Evolutionary conservation across 2,888 invertebrate species (phyloP).

Genomic region (Epistrophe grossulariae): DNA sequence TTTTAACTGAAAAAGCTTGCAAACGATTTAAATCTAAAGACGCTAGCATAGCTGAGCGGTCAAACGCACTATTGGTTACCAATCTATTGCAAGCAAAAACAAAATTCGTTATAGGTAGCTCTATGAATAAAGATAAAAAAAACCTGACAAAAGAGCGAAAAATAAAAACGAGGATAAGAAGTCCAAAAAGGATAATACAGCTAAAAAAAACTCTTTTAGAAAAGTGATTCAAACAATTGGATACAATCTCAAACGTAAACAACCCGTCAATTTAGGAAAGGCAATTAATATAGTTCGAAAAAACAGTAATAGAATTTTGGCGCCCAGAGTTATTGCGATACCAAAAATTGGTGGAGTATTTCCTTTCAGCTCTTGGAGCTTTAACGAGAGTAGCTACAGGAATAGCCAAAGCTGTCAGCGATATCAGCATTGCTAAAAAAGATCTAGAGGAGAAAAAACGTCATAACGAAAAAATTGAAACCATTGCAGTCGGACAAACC

Average conservation of each 20-base stretch:
- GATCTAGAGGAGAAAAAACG: not conserved
- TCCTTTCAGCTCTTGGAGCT: too few relatives aligned
- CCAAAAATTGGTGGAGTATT: too few relatives aligned
- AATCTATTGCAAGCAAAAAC: not conserved
- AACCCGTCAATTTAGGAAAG: not conserved
- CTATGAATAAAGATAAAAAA: not conserved
- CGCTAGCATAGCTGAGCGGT: not conserved
- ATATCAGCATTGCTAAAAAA: not conserved
- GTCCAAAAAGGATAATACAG: too few relatives aligned
- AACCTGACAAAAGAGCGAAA: not conserved
- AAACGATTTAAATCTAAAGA: not conserved
- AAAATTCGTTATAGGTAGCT: not conserved
- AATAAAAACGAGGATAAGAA: not conserved
- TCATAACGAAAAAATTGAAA: not conserved
- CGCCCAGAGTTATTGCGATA: too few relatives aligned
- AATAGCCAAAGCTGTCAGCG: not conserved
- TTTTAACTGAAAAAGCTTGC: conserved; percentile 1
- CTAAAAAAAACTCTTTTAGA: too few relatives aligned
- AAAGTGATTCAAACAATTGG: too few relatives aligned
- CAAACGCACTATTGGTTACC: not conserved
- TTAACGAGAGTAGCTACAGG: too few relatives aligned
- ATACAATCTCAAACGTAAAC: too few relatives aligned
- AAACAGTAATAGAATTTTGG: not conserved
- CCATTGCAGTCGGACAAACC: not conserved
- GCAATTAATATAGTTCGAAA: not conserved